Evolutionary conservation across 2,113 vertebrate species (phyloP).

Genomic region (Takifugu flavidus): DNA sequence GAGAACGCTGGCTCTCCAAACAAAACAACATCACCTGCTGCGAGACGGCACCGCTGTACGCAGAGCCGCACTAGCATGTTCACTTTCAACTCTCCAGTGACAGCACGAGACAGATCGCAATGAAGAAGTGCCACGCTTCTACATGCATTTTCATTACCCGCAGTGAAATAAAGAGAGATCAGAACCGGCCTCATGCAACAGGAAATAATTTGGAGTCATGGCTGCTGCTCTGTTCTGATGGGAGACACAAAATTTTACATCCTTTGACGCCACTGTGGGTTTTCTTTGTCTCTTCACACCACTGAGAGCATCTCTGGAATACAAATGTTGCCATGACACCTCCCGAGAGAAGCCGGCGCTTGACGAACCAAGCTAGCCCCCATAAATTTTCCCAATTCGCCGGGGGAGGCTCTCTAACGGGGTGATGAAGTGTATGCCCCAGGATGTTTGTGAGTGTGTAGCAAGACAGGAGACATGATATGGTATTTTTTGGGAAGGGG

Average conservation of each 20-base stretch:
- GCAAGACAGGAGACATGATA: slow-evolving; percentile 10
- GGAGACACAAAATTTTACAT: slow-evolving; percentile 42
- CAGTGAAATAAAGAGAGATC: slow-evolving; percentile 47
- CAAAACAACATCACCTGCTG: slow-evolving; percentile 30
- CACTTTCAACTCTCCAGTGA: slow-evolving; percentile 32
- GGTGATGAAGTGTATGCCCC: slow-evolving; percentile 33
- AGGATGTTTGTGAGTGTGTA: not conserved
- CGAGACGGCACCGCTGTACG: slow-evolving; percentile 10
- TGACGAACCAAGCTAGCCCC: slow-evolving; percentile 62
- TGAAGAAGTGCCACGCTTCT: not conserved
- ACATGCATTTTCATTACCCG: slow-evolving; percentile 55
- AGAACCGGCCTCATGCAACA: slow-evolving; percentile 25
- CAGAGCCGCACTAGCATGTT: slow-evolving; percentile 33
- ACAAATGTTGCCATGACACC: slow-evolving; percentile 67
- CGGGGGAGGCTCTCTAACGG: slow-evolving; percentile 47
- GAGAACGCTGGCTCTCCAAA: slow-evolving; percentile 38
- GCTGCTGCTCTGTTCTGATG: slow-evolving; percentile 20
- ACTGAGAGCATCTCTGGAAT: slow-evolving; percentile 60
- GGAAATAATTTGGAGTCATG: not conserved
- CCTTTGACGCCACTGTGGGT: slow-evolving; percentile 37
- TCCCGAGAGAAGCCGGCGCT: slow-evolving; percentile 53
- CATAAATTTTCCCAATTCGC: slow-evolving; percentile 74
- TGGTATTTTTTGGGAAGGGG: slow-evolving; percentile 36
- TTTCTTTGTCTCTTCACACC: slow-evolving; percentile 28
- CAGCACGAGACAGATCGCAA: slow-evolving; percentile 6